These are phyloP conservation scores for Platysternon megacephalum DNA, from an alignment of 2,113 vertebrate genomes.

Conservation along the genomic window DNA sequence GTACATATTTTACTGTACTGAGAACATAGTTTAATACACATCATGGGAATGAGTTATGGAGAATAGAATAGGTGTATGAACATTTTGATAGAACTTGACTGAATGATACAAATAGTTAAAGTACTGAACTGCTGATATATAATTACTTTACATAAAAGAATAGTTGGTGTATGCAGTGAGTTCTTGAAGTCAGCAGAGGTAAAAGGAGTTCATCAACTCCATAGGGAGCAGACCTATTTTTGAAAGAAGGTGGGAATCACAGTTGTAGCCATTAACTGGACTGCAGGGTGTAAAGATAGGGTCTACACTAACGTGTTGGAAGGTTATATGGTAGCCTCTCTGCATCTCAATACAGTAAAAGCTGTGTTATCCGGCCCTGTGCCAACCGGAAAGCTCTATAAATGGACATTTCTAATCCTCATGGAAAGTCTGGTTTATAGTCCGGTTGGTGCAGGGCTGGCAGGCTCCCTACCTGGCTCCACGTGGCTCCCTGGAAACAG, in stretches of 20 bases:
- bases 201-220: not conserved
- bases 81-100: not conserved
- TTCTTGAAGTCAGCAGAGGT: not conserved
- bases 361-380: too few relatives aligned
- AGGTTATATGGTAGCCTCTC: not conserved
- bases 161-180: not conserved
- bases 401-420: too few relatives aligned
- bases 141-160: not conserved
- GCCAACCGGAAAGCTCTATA: too few relatives aligned
- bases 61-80: not conserved
- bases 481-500: too few relatives aligned
- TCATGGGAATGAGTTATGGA: not conserved
- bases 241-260: not conserved
- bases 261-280: not conserved
- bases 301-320: not conserved
- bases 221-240: not conserved
- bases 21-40: not conserved
- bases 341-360: not conserved
- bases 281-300: not conserved
- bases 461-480: too few relatives aligned
- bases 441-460: too few relatives aligned
- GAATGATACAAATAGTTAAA: not conserved
- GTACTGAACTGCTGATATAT: not conserved
- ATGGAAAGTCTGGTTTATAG: too few relatives aligned
- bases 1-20: not conserved